Evolutionary conservation across 1,140 invertebrate genomes (phyloP), one percentile per base, ranked within the genome.

Genomic region (Calliphora vicina): DNA sequence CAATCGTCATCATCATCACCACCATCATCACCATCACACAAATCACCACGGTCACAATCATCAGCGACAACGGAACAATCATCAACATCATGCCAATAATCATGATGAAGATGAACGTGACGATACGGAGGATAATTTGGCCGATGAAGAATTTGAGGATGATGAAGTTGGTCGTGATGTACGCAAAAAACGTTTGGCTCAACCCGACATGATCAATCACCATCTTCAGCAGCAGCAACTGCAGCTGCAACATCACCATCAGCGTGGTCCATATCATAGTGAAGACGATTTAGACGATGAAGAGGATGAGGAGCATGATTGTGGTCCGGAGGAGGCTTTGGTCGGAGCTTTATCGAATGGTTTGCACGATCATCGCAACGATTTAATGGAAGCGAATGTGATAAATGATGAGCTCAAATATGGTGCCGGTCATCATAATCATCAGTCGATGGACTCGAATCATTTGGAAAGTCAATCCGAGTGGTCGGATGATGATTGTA

Each of bases 401-500:
- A 90, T 90, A 89, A 90, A 90, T 82, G 90, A 91, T 85, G 89
- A 89, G 84, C 85, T 91, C 12, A 91, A 91, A 83, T 90, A 89
- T 84, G 89, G 89, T 80, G 90, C 90, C 81, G 85, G 87, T 8
- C 89, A 90, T 86, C 87, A 87, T 80, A 90, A 89, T 82, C 88
- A 90, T 84, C 89, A 90, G 83, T 90, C 89, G 83, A 86, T 89
- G 85, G 90, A 91, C 85, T 90, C 89, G 71, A 91, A 91, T 89
- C 90, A 87, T 6, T 81, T 91, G 73, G 93, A 93, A 86, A 95
- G 94, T 90, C 94, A 95, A 86, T 96, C 95, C 29, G 96, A 96
- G 88, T 96, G 95, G 95, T 96, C 94, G 84, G 94, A 94, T 84
- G 94, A 94, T 81, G 93, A 93, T 86, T 89, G 88, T 80, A 86